Base-by-base conservation (phyloP, 2,888 invertebrate genomes). In the Gandaritis pyraliata region DNA sequence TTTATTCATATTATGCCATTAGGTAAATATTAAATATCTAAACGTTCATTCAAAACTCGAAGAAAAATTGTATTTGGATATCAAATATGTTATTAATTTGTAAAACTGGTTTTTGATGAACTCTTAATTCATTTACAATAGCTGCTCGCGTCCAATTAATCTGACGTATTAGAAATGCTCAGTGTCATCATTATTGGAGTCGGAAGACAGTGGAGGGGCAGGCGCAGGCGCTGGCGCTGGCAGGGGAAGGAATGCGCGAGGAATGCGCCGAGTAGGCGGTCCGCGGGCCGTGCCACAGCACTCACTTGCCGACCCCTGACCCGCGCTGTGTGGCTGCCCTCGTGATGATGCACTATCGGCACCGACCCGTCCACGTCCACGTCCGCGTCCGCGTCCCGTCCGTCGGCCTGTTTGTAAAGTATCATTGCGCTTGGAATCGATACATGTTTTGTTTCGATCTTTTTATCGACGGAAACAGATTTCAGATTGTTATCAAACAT, bases 71-170 rank as follows among this genome's bases (percentile, higher is more conserved):
- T 23, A 23, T 6, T 23, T 2, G 23, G 1, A 23, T n/a, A n/a
- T n/a, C n/a, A n/a, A n/a, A 1, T 23, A 23, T 1, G 23, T 3
- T 23, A 23, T 23, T 23, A 1, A 23, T 23, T 23, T 23, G 3
- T 3, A 23, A 23, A 69, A 70, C 48, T 65, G 68, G 66, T 72
- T 74, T 71, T 72, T 69, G 69, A 65, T 61, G 66, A 71, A 70
- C 49, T 64, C 70, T 43, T 85, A 84, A 87, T 86, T 86, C 85
- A 83, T 82, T 80, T 82, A 88, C 87, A 89, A 90, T 61, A 56
- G 47, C 82, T 82, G 84, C 78, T 81, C 82, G 83, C 85, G 87
- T 89, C 88, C 90, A 90, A 90, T 89, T 90, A 90, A 90, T 89
- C 88, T 90, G 85, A 81, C 80, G 87, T 83, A 85, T 87, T 82